Percentiles rank a stretch among this genome's conserved stretches.
Conservation (phyloP, 2,113 vertebrate species). For the Aythya baeri region DNA sequence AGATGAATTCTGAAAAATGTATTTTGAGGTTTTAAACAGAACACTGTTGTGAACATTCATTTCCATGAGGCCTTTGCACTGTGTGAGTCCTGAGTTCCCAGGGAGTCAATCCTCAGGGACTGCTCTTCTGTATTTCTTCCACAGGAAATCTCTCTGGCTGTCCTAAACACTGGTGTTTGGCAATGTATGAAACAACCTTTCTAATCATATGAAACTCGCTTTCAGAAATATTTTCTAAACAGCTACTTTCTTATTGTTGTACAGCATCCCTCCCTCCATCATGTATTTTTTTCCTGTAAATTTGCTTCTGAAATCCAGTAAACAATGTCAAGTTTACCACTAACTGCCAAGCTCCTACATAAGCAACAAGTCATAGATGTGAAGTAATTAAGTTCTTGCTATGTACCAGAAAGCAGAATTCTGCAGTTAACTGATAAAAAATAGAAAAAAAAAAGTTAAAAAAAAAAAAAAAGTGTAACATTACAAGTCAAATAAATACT, state of each 20-base stretch:
- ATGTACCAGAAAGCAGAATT: not conserved
- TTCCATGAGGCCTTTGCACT: not conserved
- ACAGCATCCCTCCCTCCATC: not conserved
- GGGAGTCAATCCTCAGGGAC: not conserved
- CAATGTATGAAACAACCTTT: not conserved
- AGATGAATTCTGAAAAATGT: not conserved
- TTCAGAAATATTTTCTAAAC: not conserved
- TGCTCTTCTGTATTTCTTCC: not conserved
- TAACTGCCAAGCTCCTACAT: not conserved
- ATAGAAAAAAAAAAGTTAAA: conserved; percentile 3
- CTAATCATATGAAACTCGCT: not conserved
- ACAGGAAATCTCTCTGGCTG: not conserved
- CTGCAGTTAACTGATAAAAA: not conserved
- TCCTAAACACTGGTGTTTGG: not conserved
- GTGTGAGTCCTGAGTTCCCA: not conserved
- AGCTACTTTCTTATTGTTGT: not conserved
- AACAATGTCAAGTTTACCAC: not conserved
- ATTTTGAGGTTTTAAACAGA: not conserved
- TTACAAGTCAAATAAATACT: conserved; percentile 42
- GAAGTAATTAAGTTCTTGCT: conserved; percentile 18
- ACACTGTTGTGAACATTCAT: not conserved
- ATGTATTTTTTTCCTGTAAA: not conserved
- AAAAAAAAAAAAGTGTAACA: conserved; percentile 30
- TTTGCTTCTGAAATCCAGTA: not conserved
- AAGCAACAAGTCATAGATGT: not conserved